These are phyloP conservation scores for Sphenopsis melanotis DNA, from an alignment of 2,797 vertebrate species.

Conservation along the genomic window DNA sequence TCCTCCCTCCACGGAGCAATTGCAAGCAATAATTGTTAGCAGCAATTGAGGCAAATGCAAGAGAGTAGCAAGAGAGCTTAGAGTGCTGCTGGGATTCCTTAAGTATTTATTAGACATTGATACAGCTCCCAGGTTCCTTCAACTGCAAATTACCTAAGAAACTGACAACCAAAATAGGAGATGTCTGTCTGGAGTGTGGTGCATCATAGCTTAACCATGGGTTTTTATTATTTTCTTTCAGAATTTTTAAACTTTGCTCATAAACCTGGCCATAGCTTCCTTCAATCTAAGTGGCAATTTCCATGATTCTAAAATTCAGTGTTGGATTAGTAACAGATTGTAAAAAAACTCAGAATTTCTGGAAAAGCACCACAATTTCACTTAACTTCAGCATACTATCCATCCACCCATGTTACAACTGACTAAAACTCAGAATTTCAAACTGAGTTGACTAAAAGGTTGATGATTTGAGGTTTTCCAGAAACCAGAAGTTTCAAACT, in stretches of 20 bases:
- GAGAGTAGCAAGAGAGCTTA: not conserved
- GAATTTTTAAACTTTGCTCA: not conserved
- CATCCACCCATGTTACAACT: not conserved
- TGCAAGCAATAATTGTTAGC: not conserved
- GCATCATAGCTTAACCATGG: fast-evolving
- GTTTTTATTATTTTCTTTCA: not conserved
- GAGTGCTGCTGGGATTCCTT: not conserved
- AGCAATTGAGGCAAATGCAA: not conserved
- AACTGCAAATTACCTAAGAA: not conserved
- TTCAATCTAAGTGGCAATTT: not conserved
- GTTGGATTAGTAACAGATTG: not conserved
- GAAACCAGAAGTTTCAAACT: not conserved
- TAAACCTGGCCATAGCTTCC: not conserved
- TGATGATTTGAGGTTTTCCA: not conserved
- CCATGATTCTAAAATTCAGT: not conserved
- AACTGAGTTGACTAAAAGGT: not conserved
- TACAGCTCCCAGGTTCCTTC: not conserved
- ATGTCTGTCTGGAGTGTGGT: not conserved
- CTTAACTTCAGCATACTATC: not conserved
- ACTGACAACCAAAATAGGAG: not conserved
- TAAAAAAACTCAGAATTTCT: not conserved
- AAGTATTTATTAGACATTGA: not conserved
- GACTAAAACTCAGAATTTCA: not conserved
- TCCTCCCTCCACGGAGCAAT: not conserved
- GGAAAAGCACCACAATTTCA: not conserved